Evolutionary conservation across 1,140 invertebrate species (phyloP), one percentile per base, ranked within the genome.

Genomic region (Cylas formicarius): DNA sequence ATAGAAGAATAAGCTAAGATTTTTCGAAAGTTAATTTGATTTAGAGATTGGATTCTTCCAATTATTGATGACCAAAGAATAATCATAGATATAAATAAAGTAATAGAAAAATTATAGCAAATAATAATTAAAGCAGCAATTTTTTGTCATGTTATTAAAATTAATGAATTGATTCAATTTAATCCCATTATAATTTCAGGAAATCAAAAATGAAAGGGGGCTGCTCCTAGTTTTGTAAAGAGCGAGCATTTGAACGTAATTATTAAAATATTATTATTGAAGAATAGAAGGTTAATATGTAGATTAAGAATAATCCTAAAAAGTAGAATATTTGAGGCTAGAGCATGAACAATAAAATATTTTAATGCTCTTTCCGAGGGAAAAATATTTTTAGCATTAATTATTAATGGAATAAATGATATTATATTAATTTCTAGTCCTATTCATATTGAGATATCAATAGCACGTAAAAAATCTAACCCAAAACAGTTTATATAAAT

Each of bases 341-440:
- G 53, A 10, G 67, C 55, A 68, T 71, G 68, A 24, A 55, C 65
- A 56, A 72, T 53, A 58, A 73, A 72, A 57, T 71, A 72, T 67
- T 71, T 72, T 66, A 72, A 53, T 23, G 65, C 58, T 27, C 65
- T 52, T 69, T 72, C 67, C 9, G 63, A 50, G 10, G 60, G 51
- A 52, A 62, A 56, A 44, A 65, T 55, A 58, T 70, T 72, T 50
- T 68, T 71, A 31, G 39, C 46, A 10, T 50, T 62, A 45, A 58
- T 66, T 57, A 72, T 62, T 50, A 72, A 41, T 29, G 68, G 68
- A 26, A 71, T 72, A 67, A 72, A 67, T 44, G 60, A 65, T 42
- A 74, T 52, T 45, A 74, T 55, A 65, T 73, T 73, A 66, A 72
- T 72, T 70, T 74, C 69, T 66, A 72, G 60, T n/a, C 68, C 68